Conservation (phyloP, 2,113 vertebrate genomes). For the Hyla sarda region DNA sequence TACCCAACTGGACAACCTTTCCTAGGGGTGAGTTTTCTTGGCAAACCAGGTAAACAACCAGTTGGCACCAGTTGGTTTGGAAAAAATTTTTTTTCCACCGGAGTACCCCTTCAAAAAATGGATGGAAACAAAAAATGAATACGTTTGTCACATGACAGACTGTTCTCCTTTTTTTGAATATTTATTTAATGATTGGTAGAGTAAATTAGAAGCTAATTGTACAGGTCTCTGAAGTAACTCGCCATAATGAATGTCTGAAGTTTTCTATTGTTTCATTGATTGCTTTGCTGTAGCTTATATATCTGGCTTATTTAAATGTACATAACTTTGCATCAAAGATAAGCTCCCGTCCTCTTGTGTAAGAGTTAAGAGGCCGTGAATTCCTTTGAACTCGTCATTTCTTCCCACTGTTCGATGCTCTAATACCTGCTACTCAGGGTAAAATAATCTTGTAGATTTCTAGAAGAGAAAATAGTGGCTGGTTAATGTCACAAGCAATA, state of each 20-base stretch:
- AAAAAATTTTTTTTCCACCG: too few relatives aligned
- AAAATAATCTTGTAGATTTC: constrained; percentile 18
- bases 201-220: constrained; percentile 26
- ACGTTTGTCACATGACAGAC: neutral
- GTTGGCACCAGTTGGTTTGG: too few relatives aligned
- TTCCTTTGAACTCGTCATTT: constrained; percentile 25
- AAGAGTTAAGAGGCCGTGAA: neutral
- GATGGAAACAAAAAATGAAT: neutral
- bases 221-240: constrained; percentile 34
- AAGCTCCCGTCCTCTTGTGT: constrained; percentile 12
- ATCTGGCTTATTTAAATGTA: constrained; percentile 55
- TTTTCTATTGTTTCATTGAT: constrained; percentile 51
- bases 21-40: too few relatives aligned
- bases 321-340: constrained; percentile 44
- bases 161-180: neutral
- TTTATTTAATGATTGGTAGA: constrained; percentile 18
- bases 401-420: constrained; percentile 10
- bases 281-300: constrained; percentile 33
- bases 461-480: constrained; percentile 33
- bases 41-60: too few relatives aligned
- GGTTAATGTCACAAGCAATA: constrained; percentile 43
- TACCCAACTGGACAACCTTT: too few relatives aligned
- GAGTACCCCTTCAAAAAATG: too few relatives aligned
- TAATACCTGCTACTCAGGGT: constrained; percentile 4
- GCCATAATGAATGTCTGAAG: constrained; percentile 31